A percentile compares a stretch with the other conserved stretches of the same genome.
Evolutionary conservation across 2,113 vertebrate genomes (phyloP).

Genomic region (Xenopus tropicalis): UCB_Xtro_10.0 CM004446.2:146261501-146262000

Average conservation of each 20-base stretch:
- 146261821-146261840: neutral
- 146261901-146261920: too few relatives aligned
- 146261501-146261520: too few relatives aligned
- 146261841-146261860: neutral
- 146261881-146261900: too few relatives aligned
- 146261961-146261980: too few relatives aligned
- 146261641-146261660: slow-evolving; percentile 17
- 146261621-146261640: slow-evolving; percentile 25
- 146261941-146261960: too few relatives aligned
- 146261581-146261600: neutral
- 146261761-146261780: slow-evolving; percentile 33
- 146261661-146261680: slow-evolving; percentile 27
- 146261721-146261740: slow-evolving; percentile 22
- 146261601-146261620: slow-evolving; percentile 10
- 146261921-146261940: too few relatives aligned
- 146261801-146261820: slow-evolving; percentile 18
- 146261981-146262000: too few relatives aligned
- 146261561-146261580: neutral
- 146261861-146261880: too few relatives aligned
- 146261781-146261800: slow-evolving; percentile 4
- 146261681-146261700: slow-evolving; percentile 24
- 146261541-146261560: too few relatives aligned
- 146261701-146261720: slow-evolving; percentile 1
- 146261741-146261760: slow-evolving; percentile 23
- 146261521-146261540: too few relatives aligned